Evolutionary conservation across 2,113 vertebrate genomes (phyloP).

Genomic region (Bettongia penicillata): DNA sequence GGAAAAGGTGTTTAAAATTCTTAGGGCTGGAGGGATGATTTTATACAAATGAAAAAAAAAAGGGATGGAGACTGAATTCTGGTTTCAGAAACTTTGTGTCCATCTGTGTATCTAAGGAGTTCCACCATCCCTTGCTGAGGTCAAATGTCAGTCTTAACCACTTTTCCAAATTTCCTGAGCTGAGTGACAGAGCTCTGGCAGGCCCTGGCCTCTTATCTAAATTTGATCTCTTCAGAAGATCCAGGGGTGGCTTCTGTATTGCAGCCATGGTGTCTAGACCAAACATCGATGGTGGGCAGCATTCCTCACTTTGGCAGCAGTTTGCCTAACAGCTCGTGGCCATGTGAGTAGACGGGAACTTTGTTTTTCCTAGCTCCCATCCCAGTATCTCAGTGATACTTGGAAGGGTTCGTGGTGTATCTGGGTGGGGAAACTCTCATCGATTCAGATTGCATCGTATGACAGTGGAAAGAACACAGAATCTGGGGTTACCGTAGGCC

Average conservation of each 20-base stretch:
- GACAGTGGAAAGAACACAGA: background rate
- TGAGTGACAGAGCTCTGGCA: slow-evolving; percentile 30
- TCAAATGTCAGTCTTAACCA: background rate
- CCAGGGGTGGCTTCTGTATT: slow-evolving; percentile 72
- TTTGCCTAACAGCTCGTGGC: slow-evolving; percentile 39
- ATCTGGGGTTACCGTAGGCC: background rate
- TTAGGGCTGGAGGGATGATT: background rate
- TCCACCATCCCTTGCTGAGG: slow-evolving; percentile 42
- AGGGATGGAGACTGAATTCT: slow-evolving; percentile 18
- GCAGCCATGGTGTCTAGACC: slow-evolving; percentile 68
- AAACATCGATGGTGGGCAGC: slow-evolving; percentile 37
- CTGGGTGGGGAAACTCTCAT: background rate
- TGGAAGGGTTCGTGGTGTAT: background rate
- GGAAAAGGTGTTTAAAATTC: slow-evolving; percentile 2
- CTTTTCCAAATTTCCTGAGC: slow-evolving; percentile 42
- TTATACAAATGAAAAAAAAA: background rate
- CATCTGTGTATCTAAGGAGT: slow-evolving; percentile 24
- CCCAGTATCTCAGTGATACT: background rate
- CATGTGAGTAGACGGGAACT: background rate
- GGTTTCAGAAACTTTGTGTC: slow-evolving; percentile 41
- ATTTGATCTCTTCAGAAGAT: slow-evolving; percentile 73
- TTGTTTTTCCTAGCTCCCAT: background rate
- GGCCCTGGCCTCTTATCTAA: slow-evolving; percentile 70
- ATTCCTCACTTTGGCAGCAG: slow-evolving; percentile 52
- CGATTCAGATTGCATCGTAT: background rate